phyloP scores from a whole-genome alignment of 92 coral and sea anemone species.

The Palythoa heliodiscus region DNA sequence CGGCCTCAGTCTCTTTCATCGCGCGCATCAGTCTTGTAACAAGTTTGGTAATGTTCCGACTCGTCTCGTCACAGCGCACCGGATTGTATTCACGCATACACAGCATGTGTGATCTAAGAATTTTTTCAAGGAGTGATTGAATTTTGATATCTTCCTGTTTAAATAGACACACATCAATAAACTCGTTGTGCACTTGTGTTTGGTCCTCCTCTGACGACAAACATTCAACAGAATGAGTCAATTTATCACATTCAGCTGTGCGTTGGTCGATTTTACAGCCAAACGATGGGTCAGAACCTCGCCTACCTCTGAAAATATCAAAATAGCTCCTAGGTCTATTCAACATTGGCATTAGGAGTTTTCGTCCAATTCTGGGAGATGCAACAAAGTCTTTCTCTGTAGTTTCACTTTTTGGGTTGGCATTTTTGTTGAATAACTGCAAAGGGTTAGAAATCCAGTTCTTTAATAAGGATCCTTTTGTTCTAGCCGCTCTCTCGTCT shows the following conservation, averaged over 20 bases:
- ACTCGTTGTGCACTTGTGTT: constrained; percentile 12
- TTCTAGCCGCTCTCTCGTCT: constrained; percentile 10
- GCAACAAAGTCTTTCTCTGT: neutral
- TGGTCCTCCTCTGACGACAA: constrained; percentile 17
- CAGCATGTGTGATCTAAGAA: constrained; percentile 23
- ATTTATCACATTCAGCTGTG: neutral
- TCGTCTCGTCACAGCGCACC: constrained; percentile 22
- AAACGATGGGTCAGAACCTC: constrained; percentile 16
- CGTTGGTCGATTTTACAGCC: neutral
- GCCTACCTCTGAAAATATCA: constrained; percentile 13
- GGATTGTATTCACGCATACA: constrained; percentile 12
- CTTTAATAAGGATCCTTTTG: constrained; percentile 15
- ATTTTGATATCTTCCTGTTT: constrained; percentile 36
- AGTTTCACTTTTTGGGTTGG: constrained; percentile 5
- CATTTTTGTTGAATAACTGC: constrained; percentile 17
- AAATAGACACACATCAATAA: constrained; percentile 16
- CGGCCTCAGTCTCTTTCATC: constrained; percentile 17
- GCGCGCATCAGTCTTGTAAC: constrained; percentile 24
- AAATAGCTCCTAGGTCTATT: constrained; percentile 30
- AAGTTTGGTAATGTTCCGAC: constrained; percentile 30
- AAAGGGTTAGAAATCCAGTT: constrained; percentile 8
- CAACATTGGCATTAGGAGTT: constrained; percentile 36
- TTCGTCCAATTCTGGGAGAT: constrained; percentile 37
- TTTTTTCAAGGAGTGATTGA: constrained; percentile 23
- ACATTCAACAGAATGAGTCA: constrained; percentile 11